Conservation (phyloP, 2,113 vertebrate species). For the Bostrychus sinensis region DNA sequence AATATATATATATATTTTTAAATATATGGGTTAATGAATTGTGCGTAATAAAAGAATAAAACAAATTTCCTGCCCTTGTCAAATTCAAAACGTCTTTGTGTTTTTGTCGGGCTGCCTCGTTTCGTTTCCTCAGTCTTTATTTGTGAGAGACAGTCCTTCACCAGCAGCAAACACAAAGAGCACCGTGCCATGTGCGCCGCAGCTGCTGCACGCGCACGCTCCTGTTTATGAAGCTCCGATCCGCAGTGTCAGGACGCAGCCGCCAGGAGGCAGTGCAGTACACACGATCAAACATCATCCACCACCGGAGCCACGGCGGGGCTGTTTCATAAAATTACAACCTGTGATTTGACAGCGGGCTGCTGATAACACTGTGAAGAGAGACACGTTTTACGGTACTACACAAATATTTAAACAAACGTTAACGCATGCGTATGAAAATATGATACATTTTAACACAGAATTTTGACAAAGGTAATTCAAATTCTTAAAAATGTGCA, state of each 20-base stretch:
- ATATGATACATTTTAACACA: too few relatives aligned
- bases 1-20: too few relatives aligned
- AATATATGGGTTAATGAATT: too few relatives aligned
- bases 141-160: not conserved
- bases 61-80: too few relatives aligned
- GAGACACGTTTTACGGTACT: not conserved
- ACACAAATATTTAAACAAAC: not conserved
- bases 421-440: too few relatives aligned
- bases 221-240: not conserved
- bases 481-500: too few relatives aligned
- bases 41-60: too few relatives aligned
- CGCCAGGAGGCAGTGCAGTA: constrained; percentile 66
- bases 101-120: too few relatives aligned
- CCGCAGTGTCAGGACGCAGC: constrained; percentile 13
- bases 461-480: too few relatives aligned
- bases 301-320: not conserved
- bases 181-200: constrained; percentile 69
- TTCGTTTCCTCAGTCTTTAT: not conserved
- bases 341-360: not conserved
- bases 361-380: too few relatives aligned
- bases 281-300: not conserved
- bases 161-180: constrained; percentile 65
- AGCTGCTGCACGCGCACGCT: constrained; percentile 58
- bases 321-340: not conserved
- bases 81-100: not conserved